Base-by-base conservation (phyloP, 2,113 vertebrate species). In the Nematolebias whitei region DNA sequence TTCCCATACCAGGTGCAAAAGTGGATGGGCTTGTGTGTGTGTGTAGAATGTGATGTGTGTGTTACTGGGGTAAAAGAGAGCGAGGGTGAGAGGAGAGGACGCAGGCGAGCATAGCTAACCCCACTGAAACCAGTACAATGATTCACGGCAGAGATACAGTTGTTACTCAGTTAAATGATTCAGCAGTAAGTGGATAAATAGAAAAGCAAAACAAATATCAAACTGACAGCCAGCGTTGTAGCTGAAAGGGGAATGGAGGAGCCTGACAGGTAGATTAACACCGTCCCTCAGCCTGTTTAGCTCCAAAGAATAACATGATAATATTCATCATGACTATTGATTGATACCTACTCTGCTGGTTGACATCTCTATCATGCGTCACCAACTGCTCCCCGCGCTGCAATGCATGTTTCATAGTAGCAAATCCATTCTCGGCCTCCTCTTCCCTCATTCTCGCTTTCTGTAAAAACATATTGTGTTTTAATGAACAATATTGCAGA, bases 151-250 rank as follows among this genome's bases (percentile, higher is more conserved):
- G 41, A 23, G 68, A 85, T 80, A 78, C 74, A 83, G 79, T 83
- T 84, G 84, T 85, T 85, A 75, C 61, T 67, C 69, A 51, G 84
- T 84, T 81, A 85, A 88, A 85, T 83, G 84, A 84, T 79, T 84
- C 84, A 76, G 70, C 74, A 68, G 73, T 84, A 85, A 87, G 76
- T 68, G 68, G 75, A 83, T 82, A 60, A 87, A 78, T 71, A 79
- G 71, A 41, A 76, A 84, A 84, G 85, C 67, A 79, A 80, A 86
- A 84, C 72, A 84, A 84, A 83, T 55, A 83, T 83, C 71, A 71
- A 66, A 81, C 35, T 71, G 76, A 82, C 76, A 73, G 71, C 68
- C 53, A 10, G 41, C 3, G 11, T 41, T 24, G 32, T 24, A 44
- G 60, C 76, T 7, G 4, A 20, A 40, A 19, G 26, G 24, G 50